Conservation (phyloP, 2,888 invertebrate genomes). For the Meteorus colon region DNA sequence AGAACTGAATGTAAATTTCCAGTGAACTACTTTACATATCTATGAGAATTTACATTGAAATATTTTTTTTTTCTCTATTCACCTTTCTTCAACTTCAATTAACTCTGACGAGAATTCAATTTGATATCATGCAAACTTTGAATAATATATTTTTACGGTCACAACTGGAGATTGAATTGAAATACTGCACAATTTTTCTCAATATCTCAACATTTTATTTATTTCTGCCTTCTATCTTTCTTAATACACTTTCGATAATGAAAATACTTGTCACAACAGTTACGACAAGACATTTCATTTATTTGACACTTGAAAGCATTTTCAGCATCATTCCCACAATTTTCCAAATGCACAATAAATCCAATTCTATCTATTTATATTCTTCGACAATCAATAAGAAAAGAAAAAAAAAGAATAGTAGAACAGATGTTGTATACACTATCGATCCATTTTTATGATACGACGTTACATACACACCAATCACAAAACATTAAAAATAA, state of each 20-base stretch:
- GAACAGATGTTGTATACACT: too few relatives aligned
- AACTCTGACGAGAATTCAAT: conserved; percentile 21
- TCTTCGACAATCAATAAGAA: too few relatives aligned
- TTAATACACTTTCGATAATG: neutral
- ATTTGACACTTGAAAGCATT: neutral
- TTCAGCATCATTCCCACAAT: neutral
- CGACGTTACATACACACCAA: conserved; percentile 56
- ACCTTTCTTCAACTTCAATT: conserved; percentile 5
- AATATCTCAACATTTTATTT: neutral
- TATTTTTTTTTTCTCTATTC: conserved; percentile 7
- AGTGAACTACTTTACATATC: too few relatives aligned
- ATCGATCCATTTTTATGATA: conserved; percentile 51
- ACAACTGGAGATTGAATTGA: neutral
- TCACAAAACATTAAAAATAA: conserved; percentile 67
- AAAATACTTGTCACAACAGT: neutral
- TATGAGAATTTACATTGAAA: neutral
- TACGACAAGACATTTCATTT: neutral
- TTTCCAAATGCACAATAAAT: conserved; percentile 43
- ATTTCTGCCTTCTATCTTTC: neutral
- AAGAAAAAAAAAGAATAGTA: too few relatives aligned
- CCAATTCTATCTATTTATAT: too few relatives aligned
- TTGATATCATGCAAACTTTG: conserved; percentile 22
- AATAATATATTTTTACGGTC: neutral
- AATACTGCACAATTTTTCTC: neutral
- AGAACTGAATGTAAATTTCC: neutral